Percentiles rank a stretch among this genome's conserved stretches.
phyloP scores from a whole-genome alignment of 1,140 invertebrate genomes.

The Heliothis virescens region DNA sequence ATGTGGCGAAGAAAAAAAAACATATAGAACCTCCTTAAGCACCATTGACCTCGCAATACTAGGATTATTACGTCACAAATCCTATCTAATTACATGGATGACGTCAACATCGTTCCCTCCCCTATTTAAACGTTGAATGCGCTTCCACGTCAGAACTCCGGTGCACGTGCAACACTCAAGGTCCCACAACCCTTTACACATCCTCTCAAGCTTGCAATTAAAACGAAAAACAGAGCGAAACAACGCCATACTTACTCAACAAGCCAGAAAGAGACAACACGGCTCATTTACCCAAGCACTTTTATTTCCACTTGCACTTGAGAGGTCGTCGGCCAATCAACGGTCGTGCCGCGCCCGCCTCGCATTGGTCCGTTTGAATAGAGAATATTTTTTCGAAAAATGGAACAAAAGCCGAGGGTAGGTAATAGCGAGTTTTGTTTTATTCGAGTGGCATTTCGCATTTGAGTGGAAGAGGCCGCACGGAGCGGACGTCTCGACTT shows the following conservation, averaged over 20 bases:
- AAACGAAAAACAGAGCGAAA: conserved; percentile 82
- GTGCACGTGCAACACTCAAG: conserved; percentile 84
- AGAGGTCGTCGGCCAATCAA: conserved; percentile 85
- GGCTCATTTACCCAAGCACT: conserved; percentile 82
- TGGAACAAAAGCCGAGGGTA: conserved; percentile 83
- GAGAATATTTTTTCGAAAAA: conserved; percentile 79
- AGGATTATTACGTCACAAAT: conserved; percentile 49
- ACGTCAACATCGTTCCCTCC: conserved; percentile 75
- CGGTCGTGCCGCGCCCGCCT: conserved; percentile 77
- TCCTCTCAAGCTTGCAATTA: conserved; percentile 85
- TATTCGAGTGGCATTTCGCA: conserved; percentile 81
- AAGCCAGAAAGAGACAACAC: conserved; percentile 72
- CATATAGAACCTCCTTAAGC: conserved; percentile 28
- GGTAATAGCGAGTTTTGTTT: conserved; percentile 85
- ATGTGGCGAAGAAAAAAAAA: conserved; percentile 17
- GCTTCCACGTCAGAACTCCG: conserved; percentile 63
- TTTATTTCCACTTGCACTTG: conserved; percentile 84
- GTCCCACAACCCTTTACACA: conserved; percentile 82
- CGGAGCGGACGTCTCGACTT: conserved; percentile 75
- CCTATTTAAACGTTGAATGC: conserved; percentile 81
- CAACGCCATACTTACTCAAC: conserved; percentile 59
- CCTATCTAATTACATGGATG: conserved; percentile 49
- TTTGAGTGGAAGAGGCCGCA: conserved; percentile 75
- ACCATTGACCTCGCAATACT: conserved; percentile 49
- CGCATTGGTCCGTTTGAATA: conserved; percentile 84